These are phyloP conservation scores for Linnaemya vulpina DNA, from an alignment of 2,888 invertebrate genomes.

Conservation along the genomic window DNA sequence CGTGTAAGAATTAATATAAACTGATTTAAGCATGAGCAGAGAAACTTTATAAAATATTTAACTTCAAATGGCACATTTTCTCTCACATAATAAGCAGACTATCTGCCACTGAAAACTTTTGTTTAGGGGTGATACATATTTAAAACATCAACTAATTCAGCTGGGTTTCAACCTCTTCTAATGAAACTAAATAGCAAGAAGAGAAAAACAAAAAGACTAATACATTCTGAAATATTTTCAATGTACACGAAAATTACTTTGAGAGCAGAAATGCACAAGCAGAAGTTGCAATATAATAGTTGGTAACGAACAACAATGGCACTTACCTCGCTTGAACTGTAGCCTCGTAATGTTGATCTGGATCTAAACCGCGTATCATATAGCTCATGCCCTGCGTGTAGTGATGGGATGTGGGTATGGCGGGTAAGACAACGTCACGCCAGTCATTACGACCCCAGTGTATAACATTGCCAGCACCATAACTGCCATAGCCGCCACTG, in stretches of 20 bases:
- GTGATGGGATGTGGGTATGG: constrained; percentile 84
- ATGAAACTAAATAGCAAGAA: constrained; percentile 12
- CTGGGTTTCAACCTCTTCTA: constrained; percentile 32
- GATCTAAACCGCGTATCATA: constrained; percentile 86
- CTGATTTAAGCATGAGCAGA: too few relatives aligned
- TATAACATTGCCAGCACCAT: constrained; percentile 79
- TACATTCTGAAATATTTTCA: constrained; percentile 8
- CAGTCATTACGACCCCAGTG: constrained; percentile 84
- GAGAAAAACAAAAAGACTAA: constrained; percentile 15
- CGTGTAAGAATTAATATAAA: too few relatives aligned
- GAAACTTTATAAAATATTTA: too few relatives aligned
- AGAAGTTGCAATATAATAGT: not conserved
- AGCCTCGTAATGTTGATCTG: constrained; percentile 87
- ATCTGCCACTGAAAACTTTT: constrained; percentile 44
- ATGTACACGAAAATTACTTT: constrained; percentile 18
- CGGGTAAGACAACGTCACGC: constrained; percentile 85
- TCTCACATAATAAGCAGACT: constrained; percentile 25
- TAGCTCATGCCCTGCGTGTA: constrained; percentile 87
- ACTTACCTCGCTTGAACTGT: constrained; percentile 86
- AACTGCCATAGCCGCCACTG: constrained; percentile 77
- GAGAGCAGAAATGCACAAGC: not conserved
- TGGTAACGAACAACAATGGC: constrained; percentile 2
- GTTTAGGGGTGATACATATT: constrained; percentile 10
- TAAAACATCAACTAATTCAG: constrained; percentile 32
- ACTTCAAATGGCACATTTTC: not conserved